Evolutionary conservation across 1,140 invertebrate species (phyloP), one percentile per base, ranked within the genome.

Genomic region (Bombus soroeensis): DNA sequence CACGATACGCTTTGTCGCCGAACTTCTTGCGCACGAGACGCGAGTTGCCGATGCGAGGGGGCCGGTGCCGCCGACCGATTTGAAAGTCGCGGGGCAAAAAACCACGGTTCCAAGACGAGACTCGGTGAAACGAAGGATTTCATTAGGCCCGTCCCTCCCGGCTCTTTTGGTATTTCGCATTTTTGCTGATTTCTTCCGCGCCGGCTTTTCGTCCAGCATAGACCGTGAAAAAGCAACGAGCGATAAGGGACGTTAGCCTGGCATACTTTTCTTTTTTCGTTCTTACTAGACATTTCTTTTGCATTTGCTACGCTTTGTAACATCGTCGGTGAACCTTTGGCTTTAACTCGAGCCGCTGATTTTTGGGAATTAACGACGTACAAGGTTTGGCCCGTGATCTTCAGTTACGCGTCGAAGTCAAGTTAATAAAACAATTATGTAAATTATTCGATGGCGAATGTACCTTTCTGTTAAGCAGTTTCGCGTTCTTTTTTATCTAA

Each of bases 1-100:
- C 66, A 62, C 66, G 75, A 84, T 84, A 72, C 83, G 83, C 83
- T 84, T 84, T 84, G 83, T 84, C 76, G 76, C 83, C 76, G 76
- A 62, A 43, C 34, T 84, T 84, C 83, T 79, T 79, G 43, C 83
- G 75, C n/a, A 41, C 39, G 37, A 64, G 75, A 78, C 64, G 43
- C 82, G 66, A 53, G n/a, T 32, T 18, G 2, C 18, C 53, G 76
- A 64, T 28, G 71, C 53, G 22, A 39, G 32, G 13, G 15, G 22
- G 22, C 57, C 28, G 62, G n/a, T 37, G 37, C 81, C 32, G 41
- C 5, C 47, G n/a, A 41, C 13, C 39, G 82, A 84, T 84, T 84
- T 71, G 64, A 71, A 79, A 79, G 37, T 79, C 75, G 75, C 53
- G 64, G 47, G 28, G 12, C n/a, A 53, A 84, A 84, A 79, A 83